Percentiles rank a stretch among this genome's conserved stretches.
These are phyloP conservation scores for Callinectes sapidus DNA, from an alignment of 2,888 invertebrate genomes.

Conservation along the genomic window DNA sequence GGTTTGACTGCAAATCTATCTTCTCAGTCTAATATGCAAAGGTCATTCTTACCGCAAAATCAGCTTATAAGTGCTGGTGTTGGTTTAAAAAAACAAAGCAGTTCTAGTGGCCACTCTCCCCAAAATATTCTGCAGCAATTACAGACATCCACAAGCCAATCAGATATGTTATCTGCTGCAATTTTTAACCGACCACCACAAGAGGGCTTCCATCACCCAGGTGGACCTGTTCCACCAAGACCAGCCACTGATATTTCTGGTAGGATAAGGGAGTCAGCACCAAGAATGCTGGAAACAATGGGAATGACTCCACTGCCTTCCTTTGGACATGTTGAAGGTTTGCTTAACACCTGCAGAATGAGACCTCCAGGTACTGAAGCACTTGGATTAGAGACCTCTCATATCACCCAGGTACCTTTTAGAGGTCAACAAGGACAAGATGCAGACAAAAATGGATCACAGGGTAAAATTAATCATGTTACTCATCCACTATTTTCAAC, in stretches of 20 bases:
- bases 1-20: conserved; percentile 40
- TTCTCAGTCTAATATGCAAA: conserved; percentile 35
- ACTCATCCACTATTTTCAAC: conserved; percentile 57
- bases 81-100: conserved; percentile 46
- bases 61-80: conserved; percentile 45
- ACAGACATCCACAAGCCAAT: conserved; percentile 46
- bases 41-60: conserved; percentile 51
- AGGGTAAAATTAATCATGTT: conserved; percentile 48
- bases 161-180: conserved; percentile 53
- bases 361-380: conserved; percentile 53
- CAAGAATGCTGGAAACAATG: conserved; percentile 63
- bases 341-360: conserved; percentile 46
- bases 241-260: conserved; percentile 37
- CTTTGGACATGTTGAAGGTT: conserved; percentile 62
- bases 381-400: conserved; percentile 49
- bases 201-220: conserved; percentile 64
- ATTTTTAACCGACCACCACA: conserved; percentile 61
- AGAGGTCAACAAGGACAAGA: conserved; percentile 52
- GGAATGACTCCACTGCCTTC: conserved; percentile 59
- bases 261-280: conserved; percentile 60
- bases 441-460: conserved; percentile 39
- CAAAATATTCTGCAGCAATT: conserved; percentile 55
- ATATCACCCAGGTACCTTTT: conserved; percentile 54
- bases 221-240: conserved; percentile 48
- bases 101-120: conserved; percentile 52